phyloP scores from a whole-genome alignment of 2,888 invertebrate species.

The Pollenia angustigena region DNA sequence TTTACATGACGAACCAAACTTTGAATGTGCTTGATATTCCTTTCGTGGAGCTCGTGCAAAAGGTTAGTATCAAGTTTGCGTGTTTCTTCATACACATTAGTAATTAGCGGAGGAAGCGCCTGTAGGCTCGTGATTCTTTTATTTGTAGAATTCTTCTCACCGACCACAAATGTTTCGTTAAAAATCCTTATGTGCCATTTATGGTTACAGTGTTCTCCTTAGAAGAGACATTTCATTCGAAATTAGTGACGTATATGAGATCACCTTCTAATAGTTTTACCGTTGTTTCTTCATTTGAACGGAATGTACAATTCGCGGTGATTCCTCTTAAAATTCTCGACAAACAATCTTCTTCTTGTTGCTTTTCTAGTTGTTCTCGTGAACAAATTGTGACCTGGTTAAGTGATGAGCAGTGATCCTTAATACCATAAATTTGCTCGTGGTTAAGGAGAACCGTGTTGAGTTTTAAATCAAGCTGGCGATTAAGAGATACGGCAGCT shows the following conservation, averaged over 20 bases:
- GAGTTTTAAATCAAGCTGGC: not conserved
- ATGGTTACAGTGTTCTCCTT: not conserved
- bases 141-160: slow-evolving; percentile 14
- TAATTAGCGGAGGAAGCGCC: slow-evolving; percentile 5
- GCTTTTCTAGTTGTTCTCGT: not conserved
- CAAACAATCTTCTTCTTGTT: not conserved
- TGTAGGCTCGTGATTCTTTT: not conserved
- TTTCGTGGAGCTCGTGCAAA: slow-evolving; percentile 12
- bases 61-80: slow-evolving; percentile 12
- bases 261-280: no score
- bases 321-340: not conserved
- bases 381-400: no score
- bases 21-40: slow-evolving; percentile 5
- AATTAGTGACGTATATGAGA: no score
- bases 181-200: slow-evolving; percentile 9
- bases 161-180: slow-evolving; percentile 16
- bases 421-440: slow-evolving; percentile 3
- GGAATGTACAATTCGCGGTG: no score
- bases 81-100: not conserved
- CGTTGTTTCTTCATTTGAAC: no score
- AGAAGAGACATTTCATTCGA: not conserved
- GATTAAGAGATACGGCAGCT: not conserved
- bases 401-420: not conserved
- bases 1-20: not conserved
- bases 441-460: not conserved